Evolutionary conservation across 2,797 vertebrate species (phyloP), one percentile per base, ranked within the genome.

Genomic region (Cygnus olor): DNA sequence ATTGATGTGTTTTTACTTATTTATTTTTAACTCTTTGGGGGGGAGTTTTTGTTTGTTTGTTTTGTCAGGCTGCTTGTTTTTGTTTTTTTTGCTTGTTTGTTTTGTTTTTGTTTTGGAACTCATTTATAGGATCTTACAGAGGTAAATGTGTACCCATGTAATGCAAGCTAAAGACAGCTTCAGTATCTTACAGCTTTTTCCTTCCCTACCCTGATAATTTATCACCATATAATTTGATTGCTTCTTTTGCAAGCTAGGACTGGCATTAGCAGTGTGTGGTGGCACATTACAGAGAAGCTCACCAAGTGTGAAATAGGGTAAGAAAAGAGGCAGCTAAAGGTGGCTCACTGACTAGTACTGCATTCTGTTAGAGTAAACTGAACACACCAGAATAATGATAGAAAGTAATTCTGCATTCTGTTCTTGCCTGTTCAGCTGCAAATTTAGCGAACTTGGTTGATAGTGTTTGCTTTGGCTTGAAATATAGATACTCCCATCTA

Each of bases 271-370:
- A 57, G 54, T 95, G 66, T 93, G 70, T 57, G 47, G 80, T 92
- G 82, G 58, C 63, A 78, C 54, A 85, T 88, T 92, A 82, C 86
- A 92, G 90, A 88, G 81, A 90, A 90, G 68, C 65, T 95, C 81
- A 85, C 42, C 64, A 88, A 32, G 45, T 93, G 65, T 95, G 94
- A 90, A 90, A 85, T 82, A 92, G 89, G 61, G 84, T 92, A 85
- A 88, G 86, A 72, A 90, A 92, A 90, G 65, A 92, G 72, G 18
- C 89, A 88, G 54, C 69, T 92, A 80, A 90, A 93, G 86, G 84
- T 93, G 90, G 74, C 51, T 93, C 27, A 44, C 47, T 79, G 15
- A 7, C 45, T 94, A 95, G 84, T 1, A 5, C 60, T 89, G 53
- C 6, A 1, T 88, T 91, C 65, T 88, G 16, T 77, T 89, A 92